phyloP scores from a whole-genome alignment of 2,888 invertebrate species.

The Coleophora flavipennella region DNA sequence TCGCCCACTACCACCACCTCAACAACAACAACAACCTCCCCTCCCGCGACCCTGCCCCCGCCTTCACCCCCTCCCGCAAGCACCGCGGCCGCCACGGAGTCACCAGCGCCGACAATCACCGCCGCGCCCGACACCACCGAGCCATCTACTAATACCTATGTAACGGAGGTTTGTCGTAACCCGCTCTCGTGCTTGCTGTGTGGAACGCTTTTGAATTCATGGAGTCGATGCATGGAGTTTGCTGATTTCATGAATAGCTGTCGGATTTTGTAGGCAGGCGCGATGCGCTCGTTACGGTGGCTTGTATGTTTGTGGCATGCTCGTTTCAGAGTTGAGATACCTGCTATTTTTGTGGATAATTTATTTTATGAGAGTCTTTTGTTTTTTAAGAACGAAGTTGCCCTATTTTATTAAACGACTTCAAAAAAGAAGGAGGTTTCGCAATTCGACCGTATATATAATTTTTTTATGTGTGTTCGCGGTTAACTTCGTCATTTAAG shows the following conservation, averaged over 20 bases:
- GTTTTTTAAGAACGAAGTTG: too few relatives aligned
- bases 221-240: too few relatives aligned
- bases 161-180: slow-evolving; percentile 67
- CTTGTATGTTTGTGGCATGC: not conserved
- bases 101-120: slow-evolving; percentile 24
- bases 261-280: too few relatives aligned
- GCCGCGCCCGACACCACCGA: slow-evolving; percentile 38
- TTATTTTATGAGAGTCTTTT: too few relatives aligned
- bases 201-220: slow-evolving; percentile 12
- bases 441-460: too few relatives aligned
- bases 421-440: too few relatives aligned
- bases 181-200: slow-evolving; percentile 36
- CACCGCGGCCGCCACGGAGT: slow-evolving; percentile 18
- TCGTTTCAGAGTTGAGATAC: not conserved
- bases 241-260: too few relatives aligned
- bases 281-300: not conserved
- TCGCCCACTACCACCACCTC: slow-evolving; percentile 20
- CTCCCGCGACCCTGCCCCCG: slow-evolving; percentile 9
- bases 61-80: slow-evolving; percentile 4
- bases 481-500: too few relatives aligned
- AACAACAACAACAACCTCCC: slow-evolving; percentile 6
- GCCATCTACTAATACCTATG: slow-evolving; percentile 57
- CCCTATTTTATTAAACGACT: too few relatives aligned
- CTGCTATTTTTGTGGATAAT: too few relatives aligned
- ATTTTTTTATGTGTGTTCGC: too few relatives aligned